Evolutionary conservation across 1,140 invertebrate genomes (phyloP).

Genomic region (Delia radicum): DNA sequence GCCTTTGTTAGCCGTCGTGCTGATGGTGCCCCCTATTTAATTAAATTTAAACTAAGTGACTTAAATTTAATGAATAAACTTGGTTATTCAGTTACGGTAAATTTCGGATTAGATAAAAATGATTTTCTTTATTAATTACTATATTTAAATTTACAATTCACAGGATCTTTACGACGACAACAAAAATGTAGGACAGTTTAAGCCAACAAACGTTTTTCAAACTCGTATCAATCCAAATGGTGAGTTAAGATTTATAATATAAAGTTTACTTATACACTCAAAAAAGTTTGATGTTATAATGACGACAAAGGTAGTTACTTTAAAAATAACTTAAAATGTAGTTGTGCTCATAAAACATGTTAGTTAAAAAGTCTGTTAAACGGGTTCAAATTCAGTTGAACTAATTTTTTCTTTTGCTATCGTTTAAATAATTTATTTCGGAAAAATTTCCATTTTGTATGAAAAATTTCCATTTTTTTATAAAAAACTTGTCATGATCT

Average conservation of each 20-base stretch:
- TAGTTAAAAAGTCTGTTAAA: too few species aligned
- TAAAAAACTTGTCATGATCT: too few species aligned
- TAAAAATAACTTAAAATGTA: too few species aligned
- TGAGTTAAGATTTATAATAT: slow-evolving; percentile 30
- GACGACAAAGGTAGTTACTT: too few species aligned
- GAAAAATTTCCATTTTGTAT: too few species aligned
- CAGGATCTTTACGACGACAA: slow-evolving; percentile 38
- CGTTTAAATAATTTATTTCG: too few species aligned
- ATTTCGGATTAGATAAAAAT: slow-evolving; percentile 5
- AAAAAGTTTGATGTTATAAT: too few species aligned
- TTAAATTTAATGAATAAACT: slow-evolving; percentile 56
- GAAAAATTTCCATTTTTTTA: too few species aligned
- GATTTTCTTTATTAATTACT: background rate
- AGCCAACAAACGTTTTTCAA: slow-evolving; percentile 29
- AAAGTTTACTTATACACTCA: too few species aligned
- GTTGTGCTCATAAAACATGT: too few species aligned
- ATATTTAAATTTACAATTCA: slow-evolving; percentile 20
- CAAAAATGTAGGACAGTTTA: slow-evolving; percentile 30
- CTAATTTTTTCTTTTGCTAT: too few species aligned
- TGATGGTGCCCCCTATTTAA: slow-evolving; percentile 63
- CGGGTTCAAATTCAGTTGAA: too few species aligned
- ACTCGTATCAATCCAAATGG: slow-evolving; percentile 51
- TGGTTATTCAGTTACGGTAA: slow-evolving; percentile 58
- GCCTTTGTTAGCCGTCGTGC: slow-evolving; percentile 82
- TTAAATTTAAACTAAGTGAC: slow-evolving; percentile 59